These are phyloP conservation scores for Syngnathus floridae DNA, from an alignment of 2,113 vertebrate species.

Conservation along the genomic window DNA sequence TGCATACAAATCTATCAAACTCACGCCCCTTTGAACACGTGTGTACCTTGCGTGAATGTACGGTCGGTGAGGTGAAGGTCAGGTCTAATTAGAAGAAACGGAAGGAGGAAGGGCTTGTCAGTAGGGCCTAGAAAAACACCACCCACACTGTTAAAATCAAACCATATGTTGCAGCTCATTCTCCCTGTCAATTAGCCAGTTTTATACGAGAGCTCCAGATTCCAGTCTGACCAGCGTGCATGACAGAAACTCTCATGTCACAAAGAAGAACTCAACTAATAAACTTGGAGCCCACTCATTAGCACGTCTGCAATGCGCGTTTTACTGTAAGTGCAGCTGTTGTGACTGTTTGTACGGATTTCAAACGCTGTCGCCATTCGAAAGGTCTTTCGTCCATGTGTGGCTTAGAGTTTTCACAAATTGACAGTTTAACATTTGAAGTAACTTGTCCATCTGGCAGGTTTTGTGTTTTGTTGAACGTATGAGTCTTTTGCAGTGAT, in stretches of 20 bases:
- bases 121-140: conserved; percentile 61
- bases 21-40: conserved; percentile 12
- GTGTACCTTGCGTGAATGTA: conserved; percentile 21
- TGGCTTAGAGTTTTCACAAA: background rate
- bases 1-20: conserved; percentile 36
- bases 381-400: background rate
- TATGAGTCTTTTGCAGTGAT: no score
- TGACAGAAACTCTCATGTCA: conserved; percentile 62
- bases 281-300: conserved; percentile 51
- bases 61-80: conserved; percentile 66
- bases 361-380: background rate
- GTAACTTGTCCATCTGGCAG: conserved; percentile 21
- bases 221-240: conserved; percentile 56
- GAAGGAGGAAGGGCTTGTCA: conserved; percentile 63
- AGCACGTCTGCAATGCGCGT: conserved; percentile 44
- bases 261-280: conserved; percentile 48
- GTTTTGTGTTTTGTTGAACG: background rate
- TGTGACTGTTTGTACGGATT: conserved; percentile 16
- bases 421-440: conserved; percentile 26
- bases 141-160: conserved; percentile 71
- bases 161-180: conserved; percentile 66
- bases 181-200: conserved; percentile 60
- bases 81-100: conserved; percentile 68
- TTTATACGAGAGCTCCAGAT: conserved; percentile 58
- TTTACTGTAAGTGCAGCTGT: conserved; percentile 29